These are phyloP conservation scores for Neolamprologus caudopunctatus DNA, from an alignment of 2,113 vertebrate genomes.

Conservation along the genomic window DNA sequence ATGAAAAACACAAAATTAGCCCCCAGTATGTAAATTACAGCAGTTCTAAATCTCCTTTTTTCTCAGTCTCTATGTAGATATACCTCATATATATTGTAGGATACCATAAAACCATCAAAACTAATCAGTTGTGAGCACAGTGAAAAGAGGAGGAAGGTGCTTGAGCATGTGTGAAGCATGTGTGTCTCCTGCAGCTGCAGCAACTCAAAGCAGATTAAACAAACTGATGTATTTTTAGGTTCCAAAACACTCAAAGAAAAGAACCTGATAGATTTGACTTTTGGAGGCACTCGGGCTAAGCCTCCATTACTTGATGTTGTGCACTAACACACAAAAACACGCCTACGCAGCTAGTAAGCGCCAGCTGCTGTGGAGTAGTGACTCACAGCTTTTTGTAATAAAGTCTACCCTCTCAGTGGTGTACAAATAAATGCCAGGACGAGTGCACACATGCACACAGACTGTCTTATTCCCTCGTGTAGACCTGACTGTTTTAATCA, in stretches of 20 bases:
- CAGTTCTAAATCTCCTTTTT: not conserved
- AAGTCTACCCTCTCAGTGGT: not conserved
- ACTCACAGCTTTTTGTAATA: not conserved
- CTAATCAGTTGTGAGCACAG: not conserved
- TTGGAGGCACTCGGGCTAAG: not conserved
- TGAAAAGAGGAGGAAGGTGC: not conserved
- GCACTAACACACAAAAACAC: not conserved
- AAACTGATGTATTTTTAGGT: not conserved
- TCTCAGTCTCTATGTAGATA: not conserved
- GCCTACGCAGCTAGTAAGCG: not conserved
- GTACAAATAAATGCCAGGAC: not conserved
- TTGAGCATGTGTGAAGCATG: not conserved
- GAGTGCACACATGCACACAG: not conserved
- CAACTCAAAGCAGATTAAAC: not conserved
- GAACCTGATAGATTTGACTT: not conserved
- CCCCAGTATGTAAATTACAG: not conserved
- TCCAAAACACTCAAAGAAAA: not conserved
- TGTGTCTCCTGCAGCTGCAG: not conserved
- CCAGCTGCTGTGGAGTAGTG: not conserved
- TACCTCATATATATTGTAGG: not conserved
- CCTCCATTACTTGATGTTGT: not conserved
- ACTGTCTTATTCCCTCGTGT: not conserved
- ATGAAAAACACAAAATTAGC: not conserved
- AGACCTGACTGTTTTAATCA: not conserved
- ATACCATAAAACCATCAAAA: not conserved